Percentiles rank a stretch among this genome's conserved stretches.
Evolutionary conservation across 2,113 vertebrate species (phyloP).

Genomic region (Microtus richardsoni): DNA sequence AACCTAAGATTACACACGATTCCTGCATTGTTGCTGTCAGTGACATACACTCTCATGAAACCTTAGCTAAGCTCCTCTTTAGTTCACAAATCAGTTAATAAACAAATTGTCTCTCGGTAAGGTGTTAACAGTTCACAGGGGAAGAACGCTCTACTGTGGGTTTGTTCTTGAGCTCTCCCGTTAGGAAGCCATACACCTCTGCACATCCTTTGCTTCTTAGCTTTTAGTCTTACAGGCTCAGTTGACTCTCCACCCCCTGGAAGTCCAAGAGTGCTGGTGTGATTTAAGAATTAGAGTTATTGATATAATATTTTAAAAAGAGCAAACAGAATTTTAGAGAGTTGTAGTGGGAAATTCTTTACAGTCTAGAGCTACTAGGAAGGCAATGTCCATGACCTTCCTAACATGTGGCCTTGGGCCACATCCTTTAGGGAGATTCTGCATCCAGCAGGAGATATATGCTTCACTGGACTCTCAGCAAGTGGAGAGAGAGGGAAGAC

Average conservation of each 20-base stretch:
- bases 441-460: background rate
- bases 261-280: conserved; percentile 1
- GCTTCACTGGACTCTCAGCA: background rate
- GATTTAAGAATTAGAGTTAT: background rate
- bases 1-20: conserved; percentile 13
- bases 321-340: background rate
- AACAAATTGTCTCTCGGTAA: background rate
- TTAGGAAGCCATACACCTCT: background rate
- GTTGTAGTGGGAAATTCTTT: background rate
- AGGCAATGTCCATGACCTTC: background rate
- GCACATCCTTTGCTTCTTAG: conserved; percentile 22
- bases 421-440: background rate
- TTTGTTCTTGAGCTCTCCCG: background rate
- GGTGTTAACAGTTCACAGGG: conserved; percentile 16
- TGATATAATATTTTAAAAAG: background rate
- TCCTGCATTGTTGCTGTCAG: background rate
- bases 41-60: background rate
- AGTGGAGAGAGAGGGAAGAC: background rate
- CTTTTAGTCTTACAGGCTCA: background rate
- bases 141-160: conserved; percentile 24
- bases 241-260: conserved; percentile 12
- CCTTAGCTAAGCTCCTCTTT: background rate
- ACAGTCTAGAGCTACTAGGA: background rate
- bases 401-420: background rate
- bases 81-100: background rate